A percentile compares a stretch with the other conserved stretches of the same genome.
Evolutionary conservation across 2,113 vertebrate species (phyloP).

Genomic region (Takifugu flavidus): DNA sequence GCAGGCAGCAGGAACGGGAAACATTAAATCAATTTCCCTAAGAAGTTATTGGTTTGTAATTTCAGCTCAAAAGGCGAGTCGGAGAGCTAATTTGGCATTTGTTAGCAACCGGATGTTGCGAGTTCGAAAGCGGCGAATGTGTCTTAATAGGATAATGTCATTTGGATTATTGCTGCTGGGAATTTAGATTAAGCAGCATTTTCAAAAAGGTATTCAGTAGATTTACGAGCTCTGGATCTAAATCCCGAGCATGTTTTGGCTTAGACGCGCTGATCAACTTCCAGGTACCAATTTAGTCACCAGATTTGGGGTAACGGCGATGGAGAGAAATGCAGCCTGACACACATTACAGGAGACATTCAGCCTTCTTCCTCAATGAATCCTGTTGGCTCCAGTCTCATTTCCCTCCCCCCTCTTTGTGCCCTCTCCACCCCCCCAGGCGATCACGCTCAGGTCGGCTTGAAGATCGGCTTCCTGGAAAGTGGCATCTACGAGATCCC

Average conservation of each 20-base stretch:
- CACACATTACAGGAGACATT: conserved; percentile 36
- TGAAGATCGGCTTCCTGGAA: conserved; percentile 89
- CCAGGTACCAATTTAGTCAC: conserved; percentile 58
- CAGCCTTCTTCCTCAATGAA: conserved; percentile 10
- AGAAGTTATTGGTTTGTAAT: conserved; percentile 64
- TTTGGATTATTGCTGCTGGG: conserved; percentile 65
- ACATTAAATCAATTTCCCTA: too few species aligned
- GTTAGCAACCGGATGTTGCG: conserved; percentile 40
- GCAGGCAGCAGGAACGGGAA: too few species aligned
- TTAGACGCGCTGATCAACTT: conserved; percentile 65
- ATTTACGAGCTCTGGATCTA: conserved; percentile 65
- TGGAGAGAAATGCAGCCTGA: conserved; percentile 34
- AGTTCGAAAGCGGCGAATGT: conserved; percentile 55
- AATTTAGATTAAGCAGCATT: conserved; percentile 69
- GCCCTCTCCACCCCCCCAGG: conserved; percentile 66
- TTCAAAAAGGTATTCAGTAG: conserved; percentile 64
- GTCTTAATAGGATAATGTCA: conserved; percentile 66
- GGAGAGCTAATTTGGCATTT: conserved; percentile 35
- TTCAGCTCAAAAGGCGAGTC: conserved; percentile 28
- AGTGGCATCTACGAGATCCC: conserved; percentile 92
- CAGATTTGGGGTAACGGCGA: conserved; percentile 39
- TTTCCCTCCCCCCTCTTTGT: background rate
- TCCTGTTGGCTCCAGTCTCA: background rate
- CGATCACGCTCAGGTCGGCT: conserved; percentile 88
- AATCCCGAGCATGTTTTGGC: conserved; percentile 66